Percentiles rank a stretch among this genome's conserved stretches.
Conservation (phyloP, 37 sponge, comb jelly and placozoan species). For the Bolinopsis microptera region DNA sequence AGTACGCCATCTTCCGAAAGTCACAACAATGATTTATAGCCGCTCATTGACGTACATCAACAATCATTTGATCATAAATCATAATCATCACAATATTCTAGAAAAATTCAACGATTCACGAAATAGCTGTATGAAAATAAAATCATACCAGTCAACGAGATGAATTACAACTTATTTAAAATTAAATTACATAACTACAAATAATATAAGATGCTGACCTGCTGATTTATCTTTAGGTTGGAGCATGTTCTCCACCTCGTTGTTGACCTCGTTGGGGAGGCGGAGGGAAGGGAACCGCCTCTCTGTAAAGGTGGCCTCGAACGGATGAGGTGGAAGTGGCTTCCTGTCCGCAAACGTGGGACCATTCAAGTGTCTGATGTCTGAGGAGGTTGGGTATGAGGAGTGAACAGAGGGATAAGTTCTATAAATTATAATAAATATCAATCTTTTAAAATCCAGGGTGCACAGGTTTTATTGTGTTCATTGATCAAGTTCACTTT, state of each 20-base stretch:
- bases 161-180: neutral
- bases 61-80: neutral
- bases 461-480: too few relatives aligned
- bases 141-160: neutral
- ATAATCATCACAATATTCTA: too few relatives aligned
- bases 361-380: neutral
- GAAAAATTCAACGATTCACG: too few relatives aligned
- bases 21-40: neutral
- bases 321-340: neutral
- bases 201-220: too few relatives aligned
- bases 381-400: neutral
- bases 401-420: too few relatives aligned
- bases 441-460: too few relatives aligned
- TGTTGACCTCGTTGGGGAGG: neutral
- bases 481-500: too few relatives aligned
- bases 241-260: neutral
- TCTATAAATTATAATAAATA: too few relatives aligned
- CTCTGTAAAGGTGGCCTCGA: slow-evolving; percentile 22
- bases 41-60: neutral
- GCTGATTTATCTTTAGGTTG: neutral
- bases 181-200: neutral
- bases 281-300: neutral
- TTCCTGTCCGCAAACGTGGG: slow-evolving; percentile 11
- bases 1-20: neutral
- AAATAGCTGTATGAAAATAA: too few relatives aligned